Conservation (phyloP, 2,888 invertebrate genomes). For the Standfussiana lucernea region DNA sequence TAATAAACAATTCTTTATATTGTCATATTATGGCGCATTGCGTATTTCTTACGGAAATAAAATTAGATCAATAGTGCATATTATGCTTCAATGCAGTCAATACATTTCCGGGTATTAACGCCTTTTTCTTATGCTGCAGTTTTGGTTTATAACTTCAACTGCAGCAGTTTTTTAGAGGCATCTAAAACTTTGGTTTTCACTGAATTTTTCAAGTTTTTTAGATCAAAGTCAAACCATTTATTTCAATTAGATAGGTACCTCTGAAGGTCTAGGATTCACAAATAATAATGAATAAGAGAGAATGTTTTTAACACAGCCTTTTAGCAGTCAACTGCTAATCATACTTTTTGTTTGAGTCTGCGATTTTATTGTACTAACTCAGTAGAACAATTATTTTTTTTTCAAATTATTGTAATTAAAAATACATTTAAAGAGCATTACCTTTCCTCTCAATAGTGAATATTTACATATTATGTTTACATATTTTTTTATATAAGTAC, state of each 20-base stretch:
- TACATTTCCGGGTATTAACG: conserved; percentile 24
- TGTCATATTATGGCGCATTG: conserved; percentile 53
- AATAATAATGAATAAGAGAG: neutral
- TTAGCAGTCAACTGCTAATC: conserved; percentile 34
- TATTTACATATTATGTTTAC: neutral
- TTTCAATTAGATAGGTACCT: neutral
- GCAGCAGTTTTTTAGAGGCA: conserved; percentile 6
- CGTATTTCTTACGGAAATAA: conserved; percentile 46
- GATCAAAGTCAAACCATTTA: conserved; percentile 28
- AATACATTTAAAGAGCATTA: neutral
- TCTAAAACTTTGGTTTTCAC: neutral
- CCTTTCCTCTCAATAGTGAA: neutral
- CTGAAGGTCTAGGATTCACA: neutral
- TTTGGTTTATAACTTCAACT: neutral
- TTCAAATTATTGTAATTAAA: neutral
- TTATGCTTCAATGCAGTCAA: conserved; percentile 42
- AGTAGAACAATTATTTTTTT: neutral
- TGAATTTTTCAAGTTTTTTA: neutral
- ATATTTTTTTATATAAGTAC: no score
- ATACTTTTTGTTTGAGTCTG: neutral
- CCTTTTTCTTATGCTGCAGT: conserved; percentile 20
- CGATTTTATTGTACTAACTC: neutral
- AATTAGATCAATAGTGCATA: conserved; percentile 57
- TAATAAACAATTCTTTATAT: conserved; percentile 12
- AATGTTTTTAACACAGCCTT: conserved; percentile 7